These are phyloP conservation scores for Thymelicus acteon DNA, from an alignment of 2,888 invertebrate genomes.

Conservation along the genomic window DNA sequence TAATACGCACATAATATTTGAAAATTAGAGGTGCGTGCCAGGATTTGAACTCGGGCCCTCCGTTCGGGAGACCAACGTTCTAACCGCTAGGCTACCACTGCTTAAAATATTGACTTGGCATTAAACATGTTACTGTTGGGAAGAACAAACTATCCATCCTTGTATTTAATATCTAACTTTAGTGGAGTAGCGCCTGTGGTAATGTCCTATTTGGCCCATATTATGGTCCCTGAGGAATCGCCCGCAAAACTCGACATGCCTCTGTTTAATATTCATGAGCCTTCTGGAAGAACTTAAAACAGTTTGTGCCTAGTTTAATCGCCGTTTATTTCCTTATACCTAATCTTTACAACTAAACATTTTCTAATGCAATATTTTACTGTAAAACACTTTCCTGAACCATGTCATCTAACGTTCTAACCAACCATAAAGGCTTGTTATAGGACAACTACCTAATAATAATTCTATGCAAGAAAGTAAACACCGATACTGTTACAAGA, in stretches of 20 bases:
- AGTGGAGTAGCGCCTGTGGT: slow-evolving; percentile 2
- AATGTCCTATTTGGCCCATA: slow-evolving; percentile 40
- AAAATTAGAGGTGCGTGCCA: too few relatives aligned
- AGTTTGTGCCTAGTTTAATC: slow-evolving; percentile 38
- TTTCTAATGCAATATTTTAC: too few relatives aligned
- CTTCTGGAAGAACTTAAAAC: slow-evolving; percentile 41
- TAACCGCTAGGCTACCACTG: too few relatives aligned
- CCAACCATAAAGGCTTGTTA: too few relatives aligned
- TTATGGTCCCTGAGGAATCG: slow-evolving; percentile 50
- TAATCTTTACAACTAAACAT: not conserved
- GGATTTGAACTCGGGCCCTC: too few relatives aligned
- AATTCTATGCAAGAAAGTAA: not conserved
- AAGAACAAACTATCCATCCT: not conserved
- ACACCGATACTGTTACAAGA: not conserved
- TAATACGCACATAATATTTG: too few relatives aligned
- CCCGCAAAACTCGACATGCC: slow-evolving; percentile 44
- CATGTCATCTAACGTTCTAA: too few relatives aligned
- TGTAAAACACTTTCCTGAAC: too few relatives aligned
- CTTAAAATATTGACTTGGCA: not conserved
- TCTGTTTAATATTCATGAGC: slow-evolving; percentile 58
- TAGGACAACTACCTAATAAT: too few relatives aligned
- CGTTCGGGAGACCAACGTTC: too few relatives aligned
- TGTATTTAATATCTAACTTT: not conserved
- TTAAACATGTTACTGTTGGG: not conserved
- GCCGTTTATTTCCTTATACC: slow-evolving; percentile 6